Percentiles rank a stretch among this genome's conserved stretches.
phyloP scores from a whole-genome alignment of 2,797 vertebrate species.

The Todus mexicanus region DNA sequence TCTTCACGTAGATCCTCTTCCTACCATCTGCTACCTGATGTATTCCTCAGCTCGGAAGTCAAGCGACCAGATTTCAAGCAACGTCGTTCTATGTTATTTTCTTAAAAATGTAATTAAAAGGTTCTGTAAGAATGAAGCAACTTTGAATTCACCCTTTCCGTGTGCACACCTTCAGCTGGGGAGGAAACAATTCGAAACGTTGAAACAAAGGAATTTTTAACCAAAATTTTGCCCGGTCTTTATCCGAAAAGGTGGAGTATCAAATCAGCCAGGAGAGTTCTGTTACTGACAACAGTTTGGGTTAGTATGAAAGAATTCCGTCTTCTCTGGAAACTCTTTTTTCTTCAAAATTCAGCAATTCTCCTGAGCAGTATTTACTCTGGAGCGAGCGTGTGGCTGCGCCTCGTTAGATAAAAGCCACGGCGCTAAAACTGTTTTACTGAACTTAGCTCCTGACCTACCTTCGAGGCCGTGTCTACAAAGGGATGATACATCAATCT shows the following conservation, averaged over 20 bases:
- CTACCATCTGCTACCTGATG: conserved; percentile 40
- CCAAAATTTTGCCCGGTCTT: neutral
- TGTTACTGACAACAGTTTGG: neutral
- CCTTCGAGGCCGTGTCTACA: conserved; percentile 53
- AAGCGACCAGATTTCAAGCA: neutral
- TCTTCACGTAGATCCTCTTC: conserved; percentile 20
- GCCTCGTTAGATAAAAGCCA: conserved; percentile 44
- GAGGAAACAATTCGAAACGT: neutral
- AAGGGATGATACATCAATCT: conserved; percentile 42
- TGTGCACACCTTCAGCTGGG: neutral
- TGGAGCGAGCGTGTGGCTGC: neutral
- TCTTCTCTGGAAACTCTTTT: neutral
- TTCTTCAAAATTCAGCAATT: neutral
- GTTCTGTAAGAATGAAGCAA: conserved; percentile 14
- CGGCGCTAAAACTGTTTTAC: neutral
- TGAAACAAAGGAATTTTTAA: neutral
- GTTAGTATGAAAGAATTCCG: neutral
- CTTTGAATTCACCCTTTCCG: neutral
- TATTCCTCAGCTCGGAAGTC: conserved; percentile 27
- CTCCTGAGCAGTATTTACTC: neutral
- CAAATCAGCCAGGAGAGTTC: neutral
- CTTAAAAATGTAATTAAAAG: neutral
- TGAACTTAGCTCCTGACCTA: conserved; percentile 61
- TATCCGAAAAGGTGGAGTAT: neutral
- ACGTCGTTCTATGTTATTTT: neutral